Evolutionary conservation across 2,888 invertebrate genomes (phyloP).

Genomic region (Plebejus argus): DNA sequence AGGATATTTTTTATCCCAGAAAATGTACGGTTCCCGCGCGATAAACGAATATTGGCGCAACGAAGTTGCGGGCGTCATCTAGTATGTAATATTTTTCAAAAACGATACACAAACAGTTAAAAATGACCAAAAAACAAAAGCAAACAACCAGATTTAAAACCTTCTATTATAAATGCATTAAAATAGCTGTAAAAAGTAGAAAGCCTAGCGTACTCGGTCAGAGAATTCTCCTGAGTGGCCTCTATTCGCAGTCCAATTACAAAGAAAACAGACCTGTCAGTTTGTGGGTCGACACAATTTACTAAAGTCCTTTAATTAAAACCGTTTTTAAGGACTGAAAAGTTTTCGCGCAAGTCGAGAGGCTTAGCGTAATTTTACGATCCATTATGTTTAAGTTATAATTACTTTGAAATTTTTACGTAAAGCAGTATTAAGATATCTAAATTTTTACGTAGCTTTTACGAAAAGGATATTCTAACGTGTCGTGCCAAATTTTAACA

Average conservation of each 20-base stretch:
- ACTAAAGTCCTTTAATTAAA: conserved; percentile 7
- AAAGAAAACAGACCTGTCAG: conserved; percentile 1
- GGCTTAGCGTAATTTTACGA: not conserved
- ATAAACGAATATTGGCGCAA: no score
- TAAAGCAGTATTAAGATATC: not conserved
- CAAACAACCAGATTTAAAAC: not conserved
- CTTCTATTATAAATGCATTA: not conserved
- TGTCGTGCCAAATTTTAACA: not conserved
- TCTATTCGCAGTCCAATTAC: not conserved
- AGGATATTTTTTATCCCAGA: no score
- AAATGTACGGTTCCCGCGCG: no score
- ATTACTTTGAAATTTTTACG: not conserved
- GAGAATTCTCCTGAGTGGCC: not conserved
- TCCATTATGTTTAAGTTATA: not conserved
- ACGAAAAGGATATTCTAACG: not conserved
- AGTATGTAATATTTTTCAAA: no score
- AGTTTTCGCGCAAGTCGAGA: not conserved
- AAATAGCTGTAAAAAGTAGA: not conserved
- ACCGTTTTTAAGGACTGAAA: not conserved
- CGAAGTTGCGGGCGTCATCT: no score
- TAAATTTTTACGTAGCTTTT: not conserved
- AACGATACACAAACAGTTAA: not conserved
- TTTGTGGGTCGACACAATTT: conserved; percentile 17
- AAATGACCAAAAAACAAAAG: not conserved
- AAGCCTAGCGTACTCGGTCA: not conserved